Evolutionary conservation across 2,888 invertebrate species (phyloP).

Genomic region (Drosophila setosimentum): DNA sequence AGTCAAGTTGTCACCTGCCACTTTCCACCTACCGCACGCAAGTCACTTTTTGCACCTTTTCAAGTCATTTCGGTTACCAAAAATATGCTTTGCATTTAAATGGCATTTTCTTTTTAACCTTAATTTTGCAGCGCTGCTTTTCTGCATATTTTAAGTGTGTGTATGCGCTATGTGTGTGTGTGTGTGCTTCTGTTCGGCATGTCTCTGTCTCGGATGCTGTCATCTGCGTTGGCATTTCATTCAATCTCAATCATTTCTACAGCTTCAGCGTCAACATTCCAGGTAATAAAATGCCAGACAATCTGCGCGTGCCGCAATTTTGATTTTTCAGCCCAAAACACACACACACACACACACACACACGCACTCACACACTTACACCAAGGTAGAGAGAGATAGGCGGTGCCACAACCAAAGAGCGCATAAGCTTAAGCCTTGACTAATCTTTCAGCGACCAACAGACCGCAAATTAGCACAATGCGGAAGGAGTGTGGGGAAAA

Average conservation of each 20-base stretch:
- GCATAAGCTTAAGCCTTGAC: slow-evolving; percentile 41
- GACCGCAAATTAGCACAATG: slow-evolving; percentile 76
- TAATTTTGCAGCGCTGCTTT: slow-evolving; percentile 34
- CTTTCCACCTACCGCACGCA: slow-evolving; percentile 31
- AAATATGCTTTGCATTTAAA: slow-evolving; percentile 79
- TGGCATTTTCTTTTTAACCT: slow-evolving; percentile 65
- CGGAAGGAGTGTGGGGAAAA: slow-evolving; percentile 38
- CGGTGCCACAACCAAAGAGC: slow-evolving; percentile 11
- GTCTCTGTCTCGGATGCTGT: slow-evolving; percentile 45
- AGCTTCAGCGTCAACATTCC: slow-evolving; percentile 73
- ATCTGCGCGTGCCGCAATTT: slow-evolving; percentile 78
- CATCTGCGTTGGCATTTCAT: slow-evolving; percentile 68
- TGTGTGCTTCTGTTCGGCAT: slow-evolving; percentile 25
- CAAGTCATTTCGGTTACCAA: slow-evolving; percentile 51
- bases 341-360: slow-evolving; percentile 6
- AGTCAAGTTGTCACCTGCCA: slow-evolving; percentile 16
- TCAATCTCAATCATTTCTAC: slow-evolving; percentile 77
- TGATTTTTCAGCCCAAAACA: slow-evolving; percentile 66
- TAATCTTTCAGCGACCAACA: slow-evolving; percentile 71
- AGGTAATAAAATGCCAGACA: slow-evolving; percentile 76
- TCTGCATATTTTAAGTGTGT: slow-evolving; percentile 61
- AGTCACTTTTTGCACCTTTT: slow-evolving; percentile 47
- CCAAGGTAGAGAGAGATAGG: not conserved
- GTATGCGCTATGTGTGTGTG: slow-evolving; percentile 7
- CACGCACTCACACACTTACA: slow-evolving; percentile 6